phyloP scores from a whole-genome alignment of 2,888 invertebrate genomes.

The Arctia plantaginis region DNA sequence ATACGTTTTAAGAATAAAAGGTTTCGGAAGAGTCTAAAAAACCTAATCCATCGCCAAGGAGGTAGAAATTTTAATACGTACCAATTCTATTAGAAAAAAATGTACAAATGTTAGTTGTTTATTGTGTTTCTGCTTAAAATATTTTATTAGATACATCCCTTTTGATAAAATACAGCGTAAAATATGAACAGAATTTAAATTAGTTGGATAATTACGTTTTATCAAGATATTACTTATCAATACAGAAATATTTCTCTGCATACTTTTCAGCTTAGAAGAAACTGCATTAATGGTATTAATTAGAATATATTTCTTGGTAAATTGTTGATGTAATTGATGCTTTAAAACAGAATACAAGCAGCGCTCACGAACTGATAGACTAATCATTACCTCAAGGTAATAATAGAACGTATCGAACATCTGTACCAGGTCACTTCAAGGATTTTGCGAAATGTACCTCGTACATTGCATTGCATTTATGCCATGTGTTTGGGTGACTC shows the following conservation, averaged over 20 bases:
- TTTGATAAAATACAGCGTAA: background rate
- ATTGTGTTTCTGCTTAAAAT: background rate
- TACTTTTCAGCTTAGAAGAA: background rate
- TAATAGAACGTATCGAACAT: constrained; percentile 68
- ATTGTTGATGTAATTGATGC: constrained; percentile 56
- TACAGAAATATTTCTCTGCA: background rate
- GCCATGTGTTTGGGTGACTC: constrained; percentile 6
- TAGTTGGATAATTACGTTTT: background rate
- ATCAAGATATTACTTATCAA: background rate
- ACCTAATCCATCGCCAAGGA: background rate
- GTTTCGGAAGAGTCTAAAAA: background rate
- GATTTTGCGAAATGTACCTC: constrained; percentile 59
- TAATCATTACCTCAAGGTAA: constrained; percentile 77
- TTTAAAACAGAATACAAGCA: constrained; percentile 32
- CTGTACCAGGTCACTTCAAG: constrained; percentile 56
- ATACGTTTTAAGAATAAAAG: background rate
- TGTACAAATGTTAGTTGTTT: background rate
- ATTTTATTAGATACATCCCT: background rate
- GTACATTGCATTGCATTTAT: constrained; percentile 6
- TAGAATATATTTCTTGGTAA: constrained; percentile 37
- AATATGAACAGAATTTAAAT: background rate
- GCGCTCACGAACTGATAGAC: constrained; percentile 60
- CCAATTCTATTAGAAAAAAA: background rate
- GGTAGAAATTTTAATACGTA: background rate
- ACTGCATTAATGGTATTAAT: background rate